phyloP scores from a whole-genome alignment of 2,888 invertebrate genomes.

The Caenorhabditis sinica region DNA sequence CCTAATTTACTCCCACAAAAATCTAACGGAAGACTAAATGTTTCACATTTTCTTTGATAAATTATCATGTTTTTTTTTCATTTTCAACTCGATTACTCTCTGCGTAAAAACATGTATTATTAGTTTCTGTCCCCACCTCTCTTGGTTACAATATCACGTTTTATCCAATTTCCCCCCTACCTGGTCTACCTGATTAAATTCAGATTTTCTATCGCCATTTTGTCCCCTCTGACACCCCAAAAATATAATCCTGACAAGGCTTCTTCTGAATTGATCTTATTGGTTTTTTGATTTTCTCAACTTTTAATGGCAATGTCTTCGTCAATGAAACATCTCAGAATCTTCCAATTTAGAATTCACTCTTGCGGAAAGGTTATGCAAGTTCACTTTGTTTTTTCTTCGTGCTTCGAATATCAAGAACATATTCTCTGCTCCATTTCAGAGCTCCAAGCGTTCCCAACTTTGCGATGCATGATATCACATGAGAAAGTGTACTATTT shows the following conservation, averaged over 20 bases:
- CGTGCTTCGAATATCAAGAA: not conserved
- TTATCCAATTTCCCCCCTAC: constrained; percentile 3
- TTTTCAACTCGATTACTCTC: not conserved
- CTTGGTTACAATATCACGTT: not conserved
- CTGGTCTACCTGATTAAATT: constrained; percentile 12
- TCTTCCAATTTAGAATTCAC: not conserved
- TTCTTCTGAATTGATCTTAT: not conserved
- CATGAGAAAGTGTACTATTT: not conserved
- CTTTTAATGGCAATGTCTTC: not conserved
- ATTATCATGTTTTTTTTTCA: not conserved
- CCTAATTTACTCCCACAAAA: not conserved
- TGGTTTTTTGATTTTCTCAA: constrained; percentile 1
- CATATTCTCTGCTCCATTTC: too few relatives aligned
- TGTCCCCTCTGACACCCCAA: not conserved
- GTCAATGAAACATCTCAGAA: not conserved
- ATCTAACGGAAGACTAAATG: too few relatives aligned
- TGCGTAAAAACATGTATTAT: not conserved
- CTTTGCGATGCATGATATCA: not conserved
- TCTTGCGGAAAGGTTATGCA: not conserved
- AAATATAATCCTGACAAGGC: not conserved
- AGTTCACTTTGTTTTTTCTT: not conserved
- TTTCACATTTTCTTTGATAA: not conserved
- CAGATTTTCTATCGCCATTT: not conserved
- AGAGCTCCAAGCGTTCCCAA: too few relatives aligned
- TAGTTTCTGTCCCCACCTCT: constrained; percentile 3